Evolutionary conservation across 2,113 vertebrate species (phyloP).

Genomic region (Atherinomorus stipes): DNA sequence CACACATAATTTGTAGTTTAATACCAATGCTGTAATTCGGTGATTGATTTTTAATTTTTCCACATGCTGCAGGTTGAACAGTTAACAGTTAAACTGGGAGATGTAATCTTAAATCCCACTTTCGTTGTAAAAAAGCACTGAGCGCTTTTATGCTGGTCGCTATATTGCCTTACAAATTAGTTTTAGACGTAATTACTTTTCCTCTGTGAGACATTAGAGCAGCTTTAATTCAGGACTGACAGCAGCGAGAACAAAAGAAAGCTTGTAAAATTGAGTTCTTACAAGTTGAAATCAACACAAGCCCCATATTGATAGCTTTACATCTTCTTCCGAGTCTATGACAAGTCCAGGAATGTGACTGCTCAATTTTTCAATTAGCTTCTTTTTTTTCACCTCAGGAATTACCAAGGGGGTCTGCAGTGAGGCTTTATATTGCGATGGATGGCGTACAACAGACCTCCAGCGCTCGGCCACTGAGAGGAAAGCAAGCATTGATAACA

Average conservation of each 20-base stretch:
- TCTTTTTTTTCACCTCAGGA: constrained; percentile 66
- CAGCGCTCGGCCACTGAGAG: constrained; percentile 64
- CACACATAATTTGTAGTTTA: constrained; percentile 37
- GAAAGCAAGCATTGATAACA: constrained; percentile 75
- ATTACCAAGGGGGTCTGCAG: constrained; percentile 62
- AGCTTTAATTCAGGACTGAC: constrained; percentile 30
- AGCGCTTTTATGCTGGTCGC: constrained; percentile 9
- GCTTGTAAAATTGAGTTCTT: constrained; percentile 14
- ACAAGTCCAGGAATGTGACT: constrained; percentile 18
- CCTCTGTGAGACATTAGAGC: constrained; percentile 22
- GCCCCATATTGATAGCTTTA: constrained; percentile 22
- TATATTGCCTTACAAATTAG: constrained; percentile 4
- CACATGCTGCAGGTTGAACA: not conserved
- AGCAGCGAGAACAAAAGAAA: constrained; percentile 8
- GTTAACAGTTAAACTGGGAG: constrained; percentile 13
- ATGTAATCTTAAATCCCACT: constrained; percentile 19
- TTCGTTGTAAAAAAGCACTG: not conserved
- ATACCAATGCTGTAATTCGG: constrained; percentile 33
- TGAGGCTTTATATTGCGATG: constrained; percentile 62
- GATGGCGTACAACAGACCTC: constrained; percentile 57
- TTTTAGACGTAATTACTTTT: constrained; percentile 27
- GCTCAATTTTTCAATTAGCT: constrained; percentile 73
- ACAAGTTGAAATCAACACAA: constrained; percentile 20
- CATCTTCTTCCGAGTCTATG: constrained; percentile 34
- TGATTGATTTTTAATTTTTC: constrained; percentile 55